Conservation (phyloP, 2,113 vertebrate species). For the Gopherus flavomarginatus region DNA sequence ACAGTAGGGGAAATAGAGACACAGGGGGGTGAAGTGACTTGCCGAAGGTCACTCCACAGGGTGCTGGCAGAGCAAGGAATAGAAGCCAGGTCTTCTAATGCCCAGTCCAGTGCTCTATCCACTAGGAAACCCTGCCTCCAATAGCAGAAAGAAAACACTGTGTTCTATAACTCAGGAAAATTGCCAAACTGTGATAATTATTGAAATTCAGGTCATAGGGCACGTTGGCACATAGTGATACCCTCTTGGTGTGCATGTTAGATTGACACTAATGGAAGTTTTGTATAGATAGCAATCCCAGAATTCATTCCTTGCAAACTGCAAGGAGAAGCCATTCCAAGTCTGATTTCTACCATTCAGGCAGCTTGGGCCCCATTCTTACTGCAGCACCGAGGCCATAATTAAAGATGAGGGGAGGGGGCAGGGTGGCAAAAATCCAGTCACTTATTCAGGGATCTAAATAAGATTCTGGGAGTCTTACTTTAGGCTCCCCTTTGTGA, state of each 20-base stretch:
- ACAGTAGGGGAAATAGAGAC: not conserved
- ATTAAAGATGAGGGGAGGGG: not conserved
- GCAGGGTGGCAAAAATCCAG: not conserved
- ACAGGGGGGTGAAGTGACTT: not conserved
- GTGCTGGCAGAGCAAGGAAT: not conserved
- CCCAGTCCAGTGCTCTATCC: not conserved
- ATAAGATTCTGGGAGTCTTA: not conserved
- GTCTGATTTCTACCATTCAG: not conserved
- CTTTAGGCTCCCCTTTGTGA: not conserved
- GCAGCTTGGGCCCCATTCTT: not conserved
- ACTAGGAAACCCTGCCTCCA: not conserved
- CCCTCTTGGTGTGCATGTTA: not conserved
- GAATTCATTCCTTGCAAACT: not conserved
- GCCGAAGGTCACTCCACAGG: not conserved
- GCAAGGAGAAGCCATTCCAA: not conserved
- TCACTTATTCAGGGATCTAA: not conserved
- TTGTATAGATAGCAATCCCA: not conserved
- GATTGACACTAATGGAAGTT: not conserved
- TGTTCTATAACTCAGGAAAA: not conserved
- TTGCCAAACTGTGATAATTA: not conserved
- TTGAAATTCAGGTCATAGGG: not conserved
- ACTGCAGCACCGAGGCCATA: not conserved
- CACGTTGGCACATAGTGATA: not conserved
- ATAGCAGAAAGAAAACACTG: not conserved
- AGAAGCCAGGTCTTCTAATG: not conserved